A percentile compares a stretch with the other conserved stretches of the same genome.
phyloP scores from a whole-genome alignment of 2,888 invertebrate genomes.

The Megalurothrips usitatus region DNA sequence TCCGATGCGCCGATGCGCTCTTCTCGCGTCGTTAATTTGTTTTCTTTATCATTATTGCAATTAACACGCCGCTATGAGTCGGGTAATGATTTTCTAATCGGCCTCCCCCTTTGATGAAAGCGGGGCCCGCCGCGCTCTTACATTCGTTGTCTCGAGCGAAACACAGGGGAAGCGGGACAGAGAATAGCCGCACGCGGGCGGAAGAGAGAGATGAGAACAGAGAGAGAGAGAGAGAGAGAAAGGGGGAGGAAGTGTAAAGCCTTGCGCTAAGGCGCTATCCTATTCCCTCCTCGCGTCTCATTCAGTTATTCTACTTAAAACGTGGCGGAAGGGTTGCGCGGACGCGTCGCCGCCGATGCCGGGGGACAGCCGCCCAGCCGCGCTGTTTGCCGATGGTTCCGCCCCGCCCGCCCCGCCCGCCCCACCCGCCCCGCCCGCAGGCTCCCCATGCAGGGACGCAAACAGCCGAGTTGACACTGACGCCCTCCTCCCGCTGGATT shows the following conservation, averaged over 20 bases:
- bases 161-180: too few species aligned
- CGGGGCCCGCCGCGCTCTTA: background rate
- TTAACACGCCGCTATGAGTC: conserved; percentile 15
- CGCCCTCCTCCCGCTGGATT: background rate
- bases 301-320: conserved; percentile 27
- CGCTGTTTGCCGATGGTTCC: too few species aligned
- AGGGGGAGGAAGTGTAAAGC: background rate
- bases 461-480: background rate
- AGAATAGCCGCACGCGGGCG: background rate
- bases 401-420: too few species aligned
- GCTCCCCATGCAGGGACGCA: background rate
- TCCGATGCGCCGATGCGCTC: background rate
- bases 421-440: too few species aligned
- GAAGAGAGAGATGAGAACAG: background rate
- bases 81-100: conserved; percentile 21
- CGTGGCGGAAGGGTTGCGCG: background rate
- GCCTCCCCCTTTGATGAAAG: background rate
- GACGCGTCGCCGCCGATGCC: too few species aligned
- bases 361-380: too few species aligned
- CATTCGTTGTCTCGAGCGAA: background rate
- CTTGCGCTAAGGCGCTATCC: background rate
- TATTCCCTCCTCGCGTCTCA: background rate
- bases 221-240: background rate
- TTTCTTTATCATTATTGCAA: background rate
- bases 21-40: background rate